A percentile compares a stretch with the other conserved stretches of the same genome.
phyloP scores from a whole-genome alignment of 2,797 vertebrate genomes.

The Danionella dracula region DNA sequence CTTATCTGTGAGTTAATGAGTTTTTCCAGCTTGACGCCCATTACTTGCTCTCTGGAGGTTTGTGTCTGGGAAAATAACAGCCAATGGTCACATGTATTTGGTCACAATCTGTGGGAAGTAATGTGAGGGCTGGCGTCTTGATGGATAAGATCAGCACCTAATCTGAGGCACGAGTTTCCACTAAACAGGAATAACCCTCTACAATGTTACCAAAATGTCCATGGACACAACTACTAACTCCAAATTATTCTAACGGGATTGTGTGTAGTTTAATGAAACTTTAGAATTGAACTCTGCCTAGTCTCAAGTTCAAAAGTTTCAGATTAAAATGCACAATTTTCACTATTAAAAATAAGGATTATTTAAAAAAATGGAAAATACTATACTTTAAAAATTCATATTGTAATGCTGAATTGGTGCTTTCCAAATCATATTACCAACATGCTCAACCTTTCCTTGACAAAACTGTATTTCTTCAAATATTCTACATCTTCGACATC shows the following conservation, averaged over 20 bases:
- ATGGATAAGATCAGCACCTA: neutral
- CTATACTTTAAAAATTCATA: no score
- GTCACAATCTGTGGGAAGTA: neutral
- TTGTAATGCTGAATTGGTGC: no score
- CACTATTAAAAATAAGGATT: no score
- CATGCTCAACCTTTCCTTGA: no score
- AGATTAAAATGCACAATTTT: no score
- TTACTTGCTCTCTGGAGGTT: slow-evolving; percentile 10
- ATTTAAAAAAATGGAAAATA: no score
- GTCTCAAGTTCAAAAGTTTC: no score
- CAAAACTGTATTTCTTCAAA: no score
- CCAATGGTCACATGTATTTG: neutral
- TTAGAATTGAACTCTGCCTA: neutral
- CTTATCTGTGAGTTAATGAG: slow-evolving; percentile 21
- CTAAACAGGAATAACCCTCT: neutral
- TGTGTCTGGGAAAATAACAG: neutral
- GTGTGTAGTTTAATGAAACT: neutral
- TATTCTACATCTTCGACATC: no score
- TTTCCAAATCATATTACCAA: no score
- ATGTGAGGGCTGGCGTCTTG: neutral
- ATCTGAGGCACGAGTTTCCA: neutral
- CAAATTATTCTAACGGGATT: neutral
- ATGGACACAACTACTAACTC: neutral
- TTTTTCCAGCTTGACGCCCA: slow-evolving; percentile 20
- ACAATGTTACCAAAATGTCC: neutral